Evolutionary conservation across 2,888 invertebrate genomes (phyloP).

Genomic region (Andrena marginata): DNA sequence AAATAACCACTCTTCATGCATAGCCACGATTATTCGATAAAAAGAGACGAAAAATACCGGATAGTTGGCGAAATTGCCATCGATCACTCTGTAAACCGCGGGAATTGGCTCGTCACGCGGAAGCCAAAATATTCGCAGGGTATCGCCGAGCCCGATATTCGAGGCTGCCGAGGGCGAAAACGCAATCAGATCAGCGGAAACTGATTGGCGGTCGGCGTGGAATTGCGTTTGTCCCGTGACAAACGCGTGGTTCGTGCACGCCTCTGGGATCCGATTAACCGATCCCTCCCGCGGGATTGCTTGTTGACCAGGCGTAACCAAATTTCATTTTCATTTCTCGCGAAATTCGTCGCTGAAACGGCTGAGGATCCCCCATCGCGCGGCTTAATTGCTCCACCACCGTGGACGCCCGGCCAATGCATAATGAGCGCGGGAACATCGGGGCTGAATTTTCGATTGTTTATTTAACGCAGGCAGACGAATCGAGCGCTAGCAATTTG

Average conservation of each 20-base stretch:
- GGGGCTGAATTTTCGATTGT: neutral
- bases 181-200: slow-evolving; percentile 34
- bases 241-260: slow-evolving; percentile 18
- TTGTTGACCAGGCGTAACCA: slow-evolving; percentile 33
- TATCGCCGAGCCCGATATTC: neutral
- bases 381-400: slow-evolving; percentile 23
- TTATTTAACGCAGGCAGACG: neutral
- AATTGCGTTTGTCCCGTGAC: slow-evolving; percentile 38
- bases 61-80: too few species aligned
- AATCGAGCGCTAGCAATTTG: neutral
- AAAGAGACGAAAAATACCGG: too few species aligned
- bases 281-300: slow-evolving; percentile 36
- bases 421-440: neutral
- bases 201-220: slow-evolving; percentile 25
- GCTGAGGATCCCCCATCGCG: slow-evolving; percentile 7
- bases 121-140: slow-evolving; percentile 8
- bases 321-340: slow-evolving; percentile 52
- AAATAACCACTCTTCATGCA: too few species aligned
- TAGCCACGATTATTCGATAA: neutral
- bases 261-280: slow-evolving; percentile 46
- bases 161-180: neutral
- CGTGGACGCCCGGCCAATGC: neutral
- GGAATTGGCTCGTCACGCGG: neutral
- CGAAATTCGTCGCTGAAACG: slow-evolving; percentile 18
- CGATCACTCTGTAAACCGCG: neutral